These are phyloP conservation scores for Neoitamus cyanurus DNA, from an alignment of 2,888 invertebrate genomes.

Conservation along the genomic window DNA sequence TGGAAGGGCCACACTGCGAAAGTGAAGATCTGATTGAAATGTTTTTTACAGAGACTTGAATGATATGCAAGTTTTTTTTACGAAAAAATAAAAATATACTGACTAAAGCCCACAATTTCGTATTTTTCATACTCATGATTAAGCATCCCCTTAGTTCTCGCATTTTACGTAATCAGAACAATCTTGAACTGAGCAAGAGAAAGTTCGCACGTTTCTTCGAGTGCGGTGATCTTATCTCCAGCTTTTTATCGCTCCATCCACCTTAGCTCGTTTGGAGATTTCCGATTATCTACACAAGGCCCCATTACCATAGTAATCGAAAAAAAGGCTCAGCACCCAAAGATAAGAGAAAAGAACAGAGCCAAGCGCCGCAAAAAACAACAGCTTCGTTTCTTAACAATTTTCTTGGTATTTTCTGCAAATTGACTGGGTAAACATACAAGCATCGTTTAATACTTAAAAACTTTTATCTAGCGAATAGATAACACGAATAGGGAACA, in stretches of 20 bases:
- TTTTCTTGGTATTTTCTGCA: not conserved
- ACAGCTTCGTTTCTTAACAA: not conserved
- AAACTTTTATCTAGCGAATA: not conserved
- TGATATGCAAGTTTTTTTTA: not conserved
- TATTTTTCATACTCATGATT: not conserved
- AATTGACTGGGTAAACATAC: not conserved
- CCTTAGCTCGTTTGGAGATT: not conserved
- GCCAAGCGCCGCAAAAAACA: not conserved
- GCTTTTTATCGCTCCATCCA: not conserved
- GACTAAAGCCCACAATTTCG: too few relatives aligned
- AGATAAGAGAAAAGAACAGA: too few relatives aligned
- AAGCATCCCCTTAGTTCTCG: too few relatives aligned
- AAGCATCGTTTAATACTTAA: not conserved
- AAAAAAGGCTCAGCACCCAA: not conserved
- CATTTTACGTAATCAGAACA: too few relatives aligned
- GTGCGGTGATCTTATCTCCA: not conserved
- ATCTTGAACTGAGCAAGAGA: too few relatives aligned
- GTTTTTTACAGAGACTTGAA: constrained; percentile 75
- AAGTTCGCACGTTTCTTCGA: not conserved
- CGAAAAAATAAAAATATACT: not conserved
- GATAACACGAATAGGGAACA: not conserved
- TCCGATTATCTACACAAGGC: not conserved
- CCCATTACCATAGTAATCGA: not conserved
- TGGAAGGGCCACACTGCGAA: constrained; percentile 81
- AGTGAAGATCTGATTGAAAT: constrained; percentile 77